phyloP scores from a whole-genome alignment of 2,888 invertebrate genomes.

The Hypomecis atomaria region DNA sequence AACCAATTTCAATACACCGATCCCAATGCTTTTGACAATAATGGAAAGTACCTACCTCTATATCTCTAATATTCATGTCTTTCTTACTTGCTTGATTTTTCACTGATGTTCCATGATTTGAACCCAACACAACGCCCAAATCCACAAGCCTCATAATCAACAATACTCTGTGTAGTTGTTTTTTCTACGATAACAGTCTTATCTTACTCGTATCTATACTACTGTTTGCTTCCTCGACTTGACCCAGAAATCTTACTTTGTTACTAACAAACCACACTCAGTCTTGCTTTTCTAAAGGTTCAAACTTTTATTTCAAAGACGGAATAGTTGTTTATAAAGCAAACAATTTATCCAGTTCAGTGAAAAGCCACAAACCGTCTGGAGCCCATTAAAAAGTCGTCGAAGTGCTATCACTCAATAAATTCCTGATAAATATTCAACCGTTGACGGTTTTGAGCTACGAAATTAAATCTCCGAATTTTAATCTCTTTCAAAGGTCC shows the following conservation, averaged over 20 bases:
- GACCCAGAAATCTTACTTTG: not conserved
- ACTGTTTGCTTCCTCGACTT: too few species aligned
- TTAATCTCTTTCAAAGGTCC: conserved; percentile 24
- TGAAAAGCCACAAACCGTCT: conserved; percentile 2
- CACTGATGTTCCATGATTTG: too few species aligned
- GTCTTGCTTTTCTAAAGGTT: not conserved
- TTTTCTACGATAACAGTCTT: not conserved
- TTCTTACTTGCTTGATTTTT: too few species aligned
- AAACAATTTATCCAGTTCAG: not conserved
- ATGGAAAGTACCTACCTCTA: not conserved
- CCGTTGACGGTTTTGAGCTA: conserved; percentile 40
- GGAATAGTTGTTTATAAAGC: too few species aligned
- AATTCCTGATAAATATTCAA: conserved; percentile 24
- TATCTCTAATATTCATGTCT: too few species aligned
- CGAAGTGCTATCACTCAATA: not conserved
- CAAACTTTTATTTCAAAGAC: not conserved
- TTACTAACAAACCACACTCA: not conserved
- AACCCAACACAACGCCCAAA: too few species aligned
- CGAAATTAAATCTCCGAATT: conserved; percentile 31
- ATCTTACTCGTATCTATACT: not conserved
- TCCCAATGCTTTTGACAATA: not conserved
- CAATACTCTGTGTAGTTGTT: not conserved
- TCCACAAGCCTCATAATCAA: too few species aligned
- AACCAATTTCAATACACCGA: not conserved
- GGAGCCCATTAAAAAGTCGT: conserved; percentile 3